Percentiles rank a stretch among this genome's conserved stretches.
phyloP scores from a whole-genome alignment of 2,888 invertebrate genomes.

The Microchrysa polita region DNA sequence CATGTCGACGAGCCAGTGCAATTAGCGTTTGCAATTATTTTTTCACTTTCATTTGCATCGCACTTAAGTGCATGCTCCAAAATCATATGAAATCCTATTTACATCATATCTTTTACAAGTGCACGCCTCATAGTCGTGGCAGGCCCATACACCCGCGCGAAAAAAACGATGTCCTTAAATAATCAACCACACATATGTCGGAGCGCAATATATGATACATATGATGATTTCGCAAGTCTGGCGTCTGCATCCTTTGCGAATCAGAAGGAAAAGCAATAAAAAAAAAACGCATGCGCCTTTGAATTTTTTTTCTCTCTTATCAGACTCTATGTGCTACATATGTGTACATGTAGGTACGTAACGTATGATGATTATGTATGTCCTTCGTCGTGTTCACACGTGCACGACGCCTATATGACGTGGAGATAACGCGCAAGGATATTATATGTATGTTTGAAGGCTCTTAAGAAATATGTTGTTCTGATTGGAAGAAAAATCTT shows the following conservation, averaged over 20 bases:
- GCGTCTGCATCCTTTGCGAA: slow-evolving; percentile 36
- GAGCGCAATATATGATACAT: slow-evolving; percentile 30
- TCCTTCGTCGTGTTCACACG: slow-evolving; percentile 20
- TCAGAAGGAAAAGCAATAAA: slow-evolving; percentile 46
- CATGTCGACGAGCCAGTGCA: too few species aligned
- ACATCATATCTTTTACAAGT: neutral
- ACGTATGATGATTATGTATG: neutral
- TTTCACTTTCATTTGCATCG: too few species aligned
- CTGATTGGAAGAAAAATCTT: slow-evolving; percentile 41
- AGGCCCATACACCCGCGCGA: neutral
- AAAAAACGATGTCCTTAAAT: slow-evolving; percentile 22
- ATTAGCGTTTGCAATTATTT: too few species aligned
- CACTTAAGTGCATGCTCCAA: too few species aligned
- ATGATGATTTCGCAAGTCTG: slow-evolving; percentile 10
- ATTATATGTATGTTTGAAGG: slow-evolving; percentile 26
- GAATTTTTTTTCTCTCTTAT: slow-evolving; percentile 1
- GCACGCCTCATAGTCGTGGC: slow-evolving; percentile 11
- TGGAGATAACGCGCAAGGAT: slow-evolving; percentile 28
- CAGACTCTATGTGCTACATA: neutral
- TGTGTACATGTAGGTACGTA: neutral
- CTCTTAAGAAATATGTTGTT: slow-evolving; percentile 23
- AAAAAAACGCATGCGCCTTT: slow-evolving; percentile 49
- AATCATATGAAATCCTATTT: neutral
- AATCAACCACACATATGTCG: slow-evolving; percentile 21
- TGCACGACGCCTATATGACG: too few species aligned